These are phyloP conservation scores for Otocyon megalotis DNA, from an alignment of 2,113 vertebrate species.

Conservation along the genomic window DNA sequence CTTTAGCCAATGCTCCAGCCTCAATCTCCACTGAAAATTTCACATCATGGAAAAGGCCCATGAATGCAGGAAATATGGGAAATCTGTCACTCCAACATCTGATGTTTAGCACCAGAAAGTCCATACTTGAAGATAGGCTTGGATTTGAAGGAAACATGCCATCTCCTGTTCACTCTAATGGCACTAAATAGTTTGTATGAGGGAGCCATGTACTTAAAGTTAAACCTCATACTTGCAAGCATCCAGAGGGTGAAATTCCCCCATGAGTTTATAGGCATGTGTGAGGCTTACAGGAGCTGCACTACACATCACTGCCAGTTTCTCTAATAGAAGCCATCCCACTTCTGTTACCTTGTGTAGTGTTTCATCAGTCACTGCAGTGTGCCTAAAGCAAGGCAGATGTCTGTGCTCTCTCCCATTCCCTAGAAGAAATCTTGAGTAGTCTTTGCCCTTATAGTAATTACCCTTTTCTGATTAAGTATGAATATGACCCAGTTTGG, in stretches of 20 bases:
- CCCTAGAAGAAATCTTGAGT: not conserved
- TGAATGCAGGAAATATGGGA: not conserved
- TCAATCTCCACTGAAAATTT: conserved; percentile 35
- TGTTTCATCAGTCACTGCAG: not conserved
- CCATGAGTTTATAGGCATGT: not conserved
- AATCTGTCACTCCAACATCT: not conserved
- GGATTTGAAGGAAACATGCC: not conserved
- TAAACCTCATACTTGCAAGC: not conserved
- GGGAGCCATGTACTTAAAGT: not conserved
- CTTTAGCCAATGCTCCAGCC: conserved; percentile 32
- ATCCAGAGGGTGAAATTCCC: not conserved
- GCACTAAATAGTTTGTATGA: not conserved
- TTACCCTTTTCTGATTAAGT: not conserved
- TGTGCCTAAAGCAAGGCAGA: not conserved
- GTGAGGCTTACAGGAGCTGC: not conserved
- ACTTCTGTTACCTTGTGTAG: not conserved
- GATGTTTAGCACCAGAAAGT: not conserved
- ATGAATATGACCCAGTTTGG: not conserved
- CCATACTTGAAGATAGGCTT: not conserved
- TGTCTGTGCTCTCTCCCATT: not conserved
- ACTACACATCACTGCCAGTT: too few species aligned
- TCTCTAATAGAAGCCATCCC: not conserved
- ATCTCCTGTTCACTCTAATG: not conserved
- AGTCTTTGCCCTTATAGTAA: not conserved
- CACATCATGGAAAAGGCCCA: not conserved